These are phyloP conservation scores for Antennarius maculatus DNA, from an alignment of 2,797 vertebrate species.

Conservation along the genomic window DNA sequence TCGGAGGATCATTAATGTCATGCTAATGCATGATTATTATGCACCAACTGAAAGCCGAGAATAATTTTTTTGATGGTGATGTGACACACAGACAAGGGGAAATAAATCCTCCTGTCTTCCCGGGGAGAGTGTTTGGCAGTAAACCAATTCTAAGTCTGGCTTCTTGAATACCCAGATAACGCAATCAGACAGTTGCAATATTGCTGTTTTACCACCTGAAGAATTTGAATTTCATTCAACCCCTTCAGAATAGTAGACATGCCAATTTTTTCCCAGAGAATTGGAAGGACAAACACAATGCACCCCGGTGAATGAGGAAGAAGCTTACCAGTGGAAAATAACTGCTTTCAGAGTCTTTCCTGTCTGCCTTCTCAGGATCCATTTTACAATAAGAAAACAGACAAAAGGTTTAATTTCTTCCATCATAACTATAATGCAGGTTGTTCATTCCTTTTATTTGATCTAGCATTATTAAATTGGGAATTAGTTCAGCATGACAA, in stretches of 20 bases:
- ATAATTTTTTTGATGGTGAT: constrained; percentile 83
- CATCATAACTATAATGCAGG: constrained; percentile 43
- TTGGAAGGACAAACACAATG: constrained; percentile 75
- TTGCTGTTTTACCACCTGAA: constrained; percentile 82
- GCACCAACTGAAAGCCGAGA: constrained; percentile 77
- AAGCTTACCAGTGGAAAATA: constrained; percentile 70
- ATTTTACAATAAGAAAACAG: constrained; percentile 66
- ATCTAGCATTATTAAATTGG: constrained; percentile 72
- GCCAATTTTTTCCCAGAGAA: constrained; percentile 71
- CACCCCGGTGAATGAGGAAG: constrained; percentile 67
- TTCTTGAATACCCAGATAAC: constrained; percentile 81
- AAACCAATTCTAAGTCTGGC: constrained; percentile 81
- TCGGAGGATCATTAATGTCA: constrained; percentile 75
- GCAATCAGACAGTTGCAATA: constrained; percentile 81
- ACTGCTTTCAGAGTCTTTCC: constrained; percentile 53
- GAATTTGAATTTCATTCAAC: constrained; percentile 80
- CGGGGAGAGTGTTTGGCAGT: constrained; percentile 79
- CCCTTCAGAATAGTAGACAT: constrained; percentile 73
- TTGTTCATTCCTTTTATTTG: constrained; percentile 55
- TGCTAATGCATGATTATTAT: constrained; percentile 81
- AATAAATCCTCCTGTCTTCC: constrained; percentile 84
- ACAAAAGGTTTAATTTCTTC: constrained; percentile 69
- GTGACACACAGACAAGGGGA: constrained; percentile 82
- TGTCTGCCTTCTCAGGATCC: constrained; percentile 49
- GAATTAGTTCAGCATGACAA: constrained; percentile 68